Percentiles rank a stretch among this genome's conserved stretches.
Evolutionary conservation across 2,888 invertebrate genomes (phyloP).

Genomic region (Melangyna quadrimaculata): DNA sequence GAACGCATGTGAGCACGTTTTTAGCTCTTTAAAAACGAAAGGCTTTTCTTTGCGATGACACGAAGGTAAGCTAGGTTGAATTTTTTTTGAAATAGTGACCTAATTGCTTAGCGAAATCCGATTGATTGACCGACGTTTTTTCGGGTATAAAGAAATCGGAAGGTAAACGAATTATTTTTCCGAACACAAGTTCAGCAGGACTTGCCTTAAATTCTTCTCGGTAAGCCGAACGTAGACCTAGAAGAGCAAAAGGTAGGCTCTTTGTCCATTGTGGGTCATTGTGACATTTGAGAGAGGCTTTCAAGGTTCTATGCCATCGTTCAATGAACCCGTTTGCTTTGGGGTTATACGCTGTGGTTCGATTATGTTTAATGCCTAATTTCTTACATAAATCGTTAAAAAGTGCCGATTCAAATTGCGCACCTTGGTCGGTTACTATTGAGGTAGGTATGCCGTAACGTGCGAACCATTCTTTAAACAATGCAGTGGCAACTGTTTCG

Average conservation of each 20-base stretch:
- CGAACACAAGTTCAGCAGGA: background rate
- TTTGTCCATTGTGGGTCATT: constrained; percentile 16
- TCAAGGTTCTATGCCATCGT: constrained; percentile 31
- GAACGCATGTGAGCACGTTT: too few species aligned
- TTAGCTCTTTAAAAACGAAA: too few species aligned
- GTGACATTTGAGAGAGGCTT: constrained; percentile 12
- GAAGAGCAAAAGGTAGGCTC: background rate
- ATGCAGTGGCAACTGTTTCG: background rate
- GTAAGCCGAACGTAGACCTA: background rate
- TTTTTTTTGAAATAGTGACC: background rate
- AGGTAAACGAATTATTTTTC: constrained; percentile 4
- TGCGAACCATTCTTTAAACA: constrained; percentile 8
- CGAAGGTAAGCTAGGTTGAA: background rate
- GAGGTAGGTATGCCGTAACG: constrained; percentile 13
- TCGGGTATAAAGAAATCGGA: background rate
- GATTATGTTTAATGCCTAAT: constrained; percentile 12
- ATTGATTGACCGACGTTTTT: background rate
- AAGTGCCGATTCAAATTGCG: constrained; percentile 17
- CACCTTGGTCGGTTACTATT: constrained; percentile 34
- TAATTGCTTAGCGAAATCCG: background rate
- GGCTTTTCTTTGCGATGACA: background rate
- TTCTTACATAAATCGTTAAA: constrained; percentile 12
- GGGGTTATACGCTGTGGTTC: constrained; percentile 42
- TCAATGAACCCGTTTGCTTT: constrained; percentile 36
- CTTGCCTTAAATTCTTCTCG: background rate